Percentiles rank a stretch among this genome's conserved stretches.
phyloP scores from a whole-genome alignment of 2,113 vertebrate species.

The Collichthys lucidus region DNA sequence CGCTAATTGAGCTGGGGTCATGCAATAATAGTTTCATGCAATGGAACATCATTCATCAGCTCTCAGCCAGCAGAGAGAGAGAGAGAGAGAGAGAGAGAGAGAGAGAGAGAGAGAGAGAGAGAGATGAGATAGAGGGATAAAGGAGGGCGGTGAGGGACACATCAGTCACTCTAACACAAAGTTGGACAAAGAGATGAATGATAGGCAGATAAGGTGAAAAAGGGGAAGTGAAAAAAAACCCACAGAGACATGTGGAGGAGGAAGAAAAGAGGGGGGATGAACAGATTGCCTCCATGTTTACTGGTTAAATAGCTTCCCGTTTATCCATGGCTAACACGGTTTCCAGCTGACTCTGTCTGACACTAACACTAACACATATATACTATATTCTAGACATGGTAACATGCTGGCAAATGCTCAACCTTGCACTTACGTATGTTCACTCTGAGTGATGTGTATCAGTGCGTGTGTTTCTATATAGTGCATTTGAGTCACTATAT shows the following conservation, averaged over 20 bases:
- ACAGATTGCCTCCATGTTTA: not conserved
- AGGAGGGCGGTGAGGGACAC: not conserved
- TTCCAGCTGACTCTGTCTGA: constrained; percentile 14
- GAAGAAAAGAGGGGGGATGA: not conserved
- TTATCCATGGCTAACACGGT: not conserved
- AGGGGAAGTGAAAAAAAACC: not conserved
- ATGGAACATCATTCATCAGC: constrained; percentile 56
- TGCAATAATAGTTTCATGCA: constrained; percentile 43
- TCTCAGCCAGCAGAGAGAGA: constrained; percentile 11
- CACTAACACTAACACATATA: not conserved
- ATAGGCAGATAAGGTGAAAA: constrained; percentile 8
- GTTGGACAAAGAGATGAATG: not conserved
- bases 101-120: no score
- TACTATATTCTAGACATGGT: not conserved
- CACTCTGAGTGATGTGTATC: not conserved
- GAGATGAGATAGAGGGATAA: not conserved
- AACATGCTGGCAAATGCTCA: not conserved
- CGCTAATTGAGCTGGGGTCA: constrained; percentile 59
- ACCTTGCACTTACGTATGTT: constrained; percentile 3
- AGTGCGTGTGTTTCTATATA: constrained; percentile 10
- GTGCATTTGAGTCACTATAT: not conserved
- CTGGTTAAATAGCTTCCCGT: not conserved
- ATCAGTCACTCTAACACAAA: not conserved
- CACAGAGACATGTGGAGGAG: not conserved
- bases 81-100: not conserved